These are phyloP conservation scores for Todiramphus saurophagus DNA, from an alignment of 2,113 vertebrate genomes.

Conservation along the genomic window DNA sequence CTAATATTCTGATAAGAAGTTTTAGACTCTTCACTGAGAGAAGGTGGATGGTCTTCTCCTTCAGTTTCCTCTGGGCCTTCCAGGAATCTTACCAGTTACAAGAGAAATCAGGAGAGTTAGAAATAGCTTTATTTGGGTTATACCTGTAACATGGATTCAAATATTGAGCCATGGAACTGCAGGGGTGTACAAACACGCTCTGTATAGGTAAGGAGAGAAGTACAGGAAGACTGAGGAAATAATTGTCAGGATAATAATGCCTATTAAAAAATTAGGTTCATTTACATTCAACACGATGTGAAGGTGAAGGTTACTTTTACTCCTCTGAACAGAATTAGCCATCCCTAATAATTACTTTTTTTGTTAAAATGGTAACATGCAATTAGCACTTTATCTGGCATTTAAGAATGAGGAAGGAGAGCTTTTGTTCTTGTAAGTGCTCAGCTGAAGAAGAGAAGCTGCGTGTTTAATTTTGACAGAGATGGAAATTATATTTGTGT, in stretches of 20 bases:
- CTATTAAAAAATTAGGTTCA: conserved; percentile 13
- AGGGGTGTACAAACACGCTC: neutral
- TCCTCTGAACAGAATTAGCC: conserved; percentile 34
- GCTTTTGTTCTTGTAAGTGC: conserved; percentile 15
- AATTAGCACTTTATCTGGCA: conserved; percentile 42
- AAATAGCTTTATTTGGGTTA: neutral
- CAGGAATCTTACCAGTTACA: neutral
- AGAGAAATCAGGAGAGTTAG: neutral
- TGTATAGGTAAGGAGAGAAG: neutral
- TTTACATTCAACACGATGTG: neutral
- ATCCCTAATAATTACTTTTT: conserved; percentile 46
- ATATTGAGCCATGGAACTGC: neutral
- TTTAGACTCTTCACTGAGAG: neutral
- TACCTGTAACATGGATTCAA: neutral
- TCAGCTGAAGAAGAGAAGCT: neutral
- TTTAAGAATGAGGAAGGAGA: conserved; percentile 16
- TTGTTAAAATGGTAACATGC: conserved; percentile 35
- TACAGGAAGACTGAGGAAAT: neutral
- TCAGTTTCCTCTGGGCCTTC: neutral
- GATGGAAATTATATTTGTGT: neutral
- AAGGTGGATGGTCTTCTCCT: neutral
- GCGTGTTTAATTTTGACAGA: neutral
- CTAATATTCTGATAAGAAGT: neutral
- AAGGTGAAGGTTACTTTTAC: neutral
- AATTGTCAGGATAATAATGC: conserved; percentile 22